A percentile compares a stretch with the other conserved stretches of the same genome.
Conservation (phyloP, 2,888 invertebrate species). For the Caprella mutica region DNA sequence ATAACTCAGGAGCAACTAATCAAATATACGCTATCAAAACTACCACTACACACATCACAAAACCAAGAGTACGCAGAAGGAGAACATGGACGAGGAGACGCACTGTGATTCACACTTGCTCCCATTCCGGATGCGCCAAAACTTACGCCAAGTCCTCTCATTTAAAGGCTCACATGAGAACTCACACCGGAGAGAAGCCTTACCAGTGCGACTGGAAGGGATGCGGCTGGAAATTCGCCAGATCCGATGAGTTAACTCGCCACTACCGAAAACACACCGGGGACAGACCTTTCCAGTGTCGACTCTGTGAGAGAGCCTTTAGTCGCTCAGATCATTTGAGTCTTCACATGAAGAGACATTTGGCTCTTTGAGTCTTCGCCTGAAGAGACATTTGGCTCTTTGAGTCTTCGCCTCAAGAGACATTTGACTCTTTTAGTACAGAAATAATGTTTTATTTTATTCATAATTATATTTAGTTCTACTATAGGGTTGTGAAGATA, state of each 20-base stretch:
- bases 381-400: constrained; percentile 46
- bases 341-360: constrained; percentile 52
- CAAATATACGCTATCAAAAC: too few relatives aligned
- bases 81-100: constrained; percentile 45
- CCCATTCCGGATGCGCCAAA: constrained; percentile 47
- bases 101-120: constrained; percentile 43
- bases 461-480: too few relatives aligned
- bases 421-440: constrained; percentile 39
- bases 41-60: too few relatives aligned
- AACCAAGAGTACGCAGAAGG: too few relatives aligned
- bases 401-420: constrained; percentile 49
- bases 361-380: constrained; percentile 43
- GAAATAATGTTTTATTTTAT: too few relatives aligned
- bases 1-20: too few relatives aligned
- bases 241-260: constrained; percentile 50
- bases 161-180: constrained; percentile 53
- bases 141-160: constrained; percentile 53
- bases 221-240: constrained; percentile 51
- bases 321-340: constrained; percentile 52
- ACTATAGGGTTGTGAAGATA: too few relatives aligned
- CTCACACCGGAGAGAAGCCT: constrained; percentile 52
- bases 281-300: constrained; percentile 52
- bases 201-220: constrained; percentile 51
- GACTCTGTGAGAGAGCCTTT: constrained; percentile 51
- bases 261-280: constrained; percentile 47